Conservation (phyloP, 1,140 invertebrate genomes). For the Pentalonia nigronervosa region DNA sequence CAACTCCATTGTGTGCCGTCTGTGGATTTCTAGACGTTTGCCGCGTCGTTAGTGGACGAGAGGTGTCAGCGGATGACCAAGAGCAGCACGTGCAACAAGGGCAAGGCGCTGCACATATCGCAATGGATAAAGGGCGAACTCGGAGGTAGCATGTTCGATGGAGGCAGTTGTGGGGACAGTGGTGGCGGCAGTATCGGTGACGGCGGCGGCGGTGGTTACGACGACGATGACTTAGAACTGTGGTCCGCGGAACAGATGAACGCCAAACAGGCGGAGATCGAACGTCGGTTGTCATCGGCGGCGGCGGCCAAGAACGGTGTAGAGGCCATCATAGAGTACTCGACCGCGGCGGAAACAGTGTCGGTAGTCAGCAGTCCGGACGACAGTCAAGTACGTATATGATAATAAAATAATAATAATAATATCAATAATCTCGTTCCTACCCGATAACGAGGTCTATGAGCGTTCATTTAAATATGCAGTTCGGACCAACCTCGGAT, state of each 20-base stretch:
- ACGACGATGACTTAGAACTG: neutral
- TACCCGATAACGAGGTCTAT: neutral
- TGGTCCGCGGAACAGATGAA: conserved; percentile 39
- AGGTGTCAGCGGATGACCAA: conserved; percentile 70
- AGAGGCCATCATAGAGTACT: neutral
- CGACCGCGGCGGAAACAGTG: neutral
- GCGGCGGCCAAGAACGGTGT: neutral
- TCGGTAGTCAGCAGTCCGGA: neutral
- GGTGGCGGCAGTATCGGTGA: neutral
- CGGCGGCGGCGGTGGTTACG: neutral
- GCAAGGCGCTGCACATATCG: conserved; percentile 72
- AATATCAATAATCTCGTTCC: neutral
- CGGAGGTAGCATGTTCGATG: conserved; percentile 62
- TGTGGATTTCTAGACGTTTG: conserved; percentile 42
- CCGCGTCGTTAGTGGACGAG: conserved; percentile 70
- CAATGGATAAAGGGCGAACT: conserved; percentile 76
- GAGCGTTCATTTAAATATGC: neutral
- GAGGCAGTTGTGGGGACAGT: neutral
- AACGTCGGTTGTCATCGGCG: neutral
- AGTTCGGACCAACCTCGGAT: neutral
- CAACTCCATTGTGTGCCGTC: neutral
- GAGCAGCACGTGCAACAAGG: conserved; percentile 67
- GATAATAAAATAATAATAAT: neutral
- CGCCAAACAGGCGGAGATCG: neutral
- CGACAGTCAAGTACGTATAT: conserved; percentile 15